These are phyloP conservation scores for Brachyhypopomus gauderio DNA, from an alignment of 2,113 vertebrate species.

Conservation along the genomic window DNA sequence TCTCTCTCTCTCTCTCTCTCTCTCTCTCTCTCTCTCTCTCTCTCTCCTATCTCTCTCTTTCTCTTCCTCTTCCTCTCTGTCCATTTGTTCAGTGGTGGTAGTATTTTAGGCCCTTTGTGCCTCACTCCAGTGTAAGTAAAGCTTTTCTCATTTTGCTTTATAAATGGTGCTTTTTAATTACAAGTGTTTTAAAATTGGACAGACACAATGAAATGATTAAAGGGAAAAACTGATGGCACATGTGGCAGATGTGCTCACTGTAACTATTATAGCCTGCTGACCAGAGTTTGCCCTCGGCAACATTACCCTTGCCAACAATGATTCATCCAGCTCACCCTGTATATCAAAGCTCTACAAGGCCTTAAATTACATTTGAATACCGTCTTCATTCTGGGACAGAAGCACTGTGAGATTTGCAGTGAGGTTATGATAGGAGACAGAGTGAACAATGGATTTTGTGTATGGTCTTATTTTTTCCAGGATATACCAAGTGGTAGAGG, in stretches of 20 bases:
- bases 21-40: neutral
- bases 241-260: neutral
- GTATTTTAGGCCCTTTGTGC: too few relatives aligned
- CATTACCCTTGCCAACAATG: slow-evolving; percentile 13
- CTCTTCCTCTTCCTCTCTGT: neutral
- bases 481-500: neutral
- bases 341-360: slow-evolving; percentile 31
- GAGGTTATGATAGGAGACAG: slow-evolving; percentile 35
- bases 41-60: neutral
- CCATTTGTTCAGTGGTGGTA: neutral
- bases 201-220: neutral
- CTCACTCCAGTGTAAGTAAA: neutral
- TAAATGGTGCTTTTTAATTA: neutral
- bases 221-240: neutral
- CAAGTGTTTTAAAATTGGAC: neutral
- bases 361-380: slow-evolving; percentile 43
- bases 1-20: slow-evolving; percentile 9
- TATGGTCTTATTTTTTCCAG: slow-evolving; percentile 9
- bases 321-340: slow-evolving; percentile 17
- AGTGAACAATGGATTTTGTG: slow-evolving; percentile 35
- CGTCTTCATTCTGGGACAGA: slow-evolving; percentile 7
- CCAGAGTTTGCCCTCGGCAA: slow-evolving; percentile 24
- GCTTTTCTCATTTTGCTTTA: neutral
- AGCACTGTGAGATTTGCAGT: neutral
- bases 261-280: slow-evolving; percentile 20